These are phyloP conservation scores for Willisornis vidua DNA, from an alignment of 2,113 vertebrate genomes.

Conservation along the genomic window DNA sequence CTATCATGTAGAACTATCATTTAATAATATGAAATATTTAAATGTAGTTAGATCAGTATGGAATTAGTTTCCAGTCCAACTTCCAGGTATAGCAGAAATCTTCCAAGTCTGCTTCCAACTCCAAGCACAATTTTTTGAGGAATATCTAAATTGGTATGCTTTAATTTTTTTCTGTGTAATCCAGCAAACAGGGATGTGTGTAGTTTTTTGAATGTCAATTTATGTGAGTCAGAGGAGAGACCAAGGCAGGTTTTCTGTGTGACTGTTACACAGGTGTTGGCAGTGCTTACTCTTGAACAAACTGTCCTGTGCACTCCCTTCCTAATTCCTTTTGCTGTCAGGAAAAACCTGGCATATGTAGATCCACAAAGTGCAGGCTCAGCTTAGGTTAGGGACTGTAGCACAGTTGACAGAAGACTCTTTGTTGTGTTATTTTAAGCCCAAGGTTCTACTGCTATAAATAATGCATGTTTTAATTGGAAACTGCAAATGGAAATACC, in stretches of 20 bases:
- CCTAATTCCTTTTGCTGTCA: neutral
- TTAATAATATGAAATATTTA: neutral
- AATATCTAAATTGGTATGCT: neutral
- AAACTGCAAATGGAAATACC: neutral
- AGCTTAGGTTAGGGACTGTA: neutral
- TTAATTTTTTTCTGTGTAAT: neutral
- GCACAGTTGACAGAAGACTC: neutral
- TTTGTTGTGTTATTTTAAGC: neutral
- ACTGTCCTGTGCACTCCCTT: neutral
- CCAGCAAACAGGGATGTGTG: neutral
- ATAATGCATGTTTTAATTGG: constrained; percentile 51
- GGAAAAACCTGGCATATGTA: neutral
- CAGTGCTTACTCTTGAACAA: neutral
- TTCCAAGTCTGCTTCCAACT: neutral
- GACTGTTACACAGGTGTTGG: neutral
- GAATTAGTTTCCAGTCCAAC: neutral
- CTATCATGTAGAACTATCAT: neutral
- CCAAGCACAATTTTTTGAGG: neutral
- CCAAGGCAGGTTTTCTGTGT: neutral
- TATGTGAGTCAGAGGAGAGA: neutral
- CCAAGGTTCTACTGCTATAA: constrained; percentile 23
- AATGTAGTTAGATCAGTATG: neutral
- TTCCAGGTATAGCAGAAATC: neutral
- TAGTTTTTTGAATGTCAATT: neutral
- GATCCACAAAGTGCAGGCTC: neutral